Conservation (phyloP, 2,113 vertebrate species). For the Cichladusa arquata region DNA sequence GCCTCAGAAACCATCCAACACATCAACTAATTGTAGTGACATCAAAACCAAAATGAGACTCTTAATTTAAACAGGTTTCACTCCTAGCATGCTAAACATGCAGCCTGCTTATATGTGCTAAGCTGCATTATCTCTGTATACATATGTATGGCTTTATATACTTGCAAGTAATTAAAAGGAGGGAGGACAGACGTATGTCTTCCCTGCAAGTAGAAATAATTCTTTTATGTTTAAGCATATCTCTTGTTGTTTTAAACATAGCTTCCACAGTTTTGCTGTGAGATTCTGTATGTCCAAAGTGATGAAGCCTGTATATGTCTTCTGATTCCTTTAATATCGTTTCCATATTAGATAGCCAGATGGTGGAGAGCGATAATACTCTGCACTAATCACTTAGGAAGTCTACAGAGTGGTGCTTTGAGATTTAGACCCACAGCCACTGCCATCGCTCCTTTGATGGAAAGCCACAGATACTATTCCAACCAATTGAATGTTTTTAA, state of each 20-base stretch:
- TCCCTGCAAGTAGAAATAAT: neutral
- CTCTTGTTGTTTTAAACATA: neutral
- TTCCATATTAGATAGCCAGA: slow-evolving; percentile 71
- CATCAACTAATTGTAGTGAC: slow-evolving; percentile 13
- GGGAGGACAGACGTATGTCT: fast-evolving
- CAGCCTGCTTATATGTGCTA: neutral
- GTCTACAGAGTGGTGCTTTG: slow-evolving; percentile 58
- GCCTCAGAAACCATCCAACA: slow-evolving; percentile 24
- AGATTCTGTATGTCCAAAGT: neutral
- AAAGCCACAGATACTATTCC: neutral
- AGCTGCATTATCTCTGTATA: neutral
- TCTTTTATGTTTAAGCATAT: neutral
- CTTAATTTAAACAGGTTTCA: slow-evolving; percentile 25
- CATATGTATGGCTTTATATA: neutral
- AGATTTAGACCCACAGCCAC: slow-evolving; percentile 60
- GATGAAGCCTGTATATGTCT: slow-evolving; percentile 4
- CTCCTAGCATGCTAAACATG: slow-evolving; percentile 12
- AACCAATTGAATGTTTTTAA: slow-evolving; percentile 30
- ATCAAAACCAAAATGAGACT: neutral
- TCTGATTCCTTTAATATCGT: slow-evolving; percentile 60
- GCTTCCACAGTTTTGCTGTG: neutral
- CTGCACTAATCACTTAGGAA: slow-evolving; percentile 73
- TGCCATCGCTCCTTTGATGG: slow-evolving; percentile 31
- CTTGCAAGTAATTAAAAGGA: neutral
- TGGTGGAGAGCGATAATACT: slow-evolving; percentile 73